Evolutionary conservation across 1,140 invertebrate species (phyloP).

Genomic region (Drosophila arawakana): DNA sequence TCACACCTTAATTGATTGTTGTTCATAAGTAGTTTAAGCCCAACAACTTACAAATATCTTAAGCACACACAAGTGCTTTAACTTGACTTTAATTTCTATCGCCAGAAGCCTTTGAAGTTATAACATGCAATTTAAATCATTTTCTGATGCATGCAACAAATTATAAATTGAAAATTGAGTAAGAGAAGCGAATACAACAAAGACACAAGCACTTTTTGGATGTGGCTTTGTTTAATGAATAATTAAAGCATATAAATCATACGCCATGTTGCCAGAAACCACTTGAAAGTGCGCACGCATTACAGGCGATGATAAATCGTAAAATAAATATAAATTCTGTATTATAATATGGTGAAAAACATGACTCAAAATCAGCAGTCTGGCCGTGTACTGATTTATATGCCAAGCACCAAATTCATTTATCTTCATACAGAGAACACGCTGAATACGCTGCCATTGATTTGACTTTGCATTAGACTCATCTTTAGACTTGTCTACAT

Average conservation of each 20-base stretch:
- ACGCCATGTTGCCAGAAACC: conserved; percentile 63
- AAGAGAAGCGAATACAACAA: conserved; percentile 4
- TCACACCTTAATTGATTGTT: conserved; percentile 8
- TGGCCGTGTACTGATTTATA: conserved; percentile 67
- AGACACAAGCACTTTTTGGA: conserved; percentile 5
- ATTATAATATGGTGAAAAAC: conserved; percentile 62
- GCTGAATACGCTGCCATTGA: conserved; percentile 35
- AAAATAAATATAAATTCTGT: conserved; percentile 66
- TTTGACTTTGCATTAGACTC: conserved; percentile 58
- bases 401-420: conserved; percentile 79
- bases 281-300: conserved; percentile 67
- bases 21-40: not conserved
- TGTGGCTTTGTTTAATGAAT: conserved; percentile 65
- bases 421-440: conserved; percentile 60
- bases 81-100: conserved; percentile 1
- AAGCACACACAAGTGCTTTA: not conserved
- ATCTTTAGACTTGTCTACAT: conserved; percentile 21
- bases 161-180: conserved; percentile 1
- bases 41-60: not conserved
- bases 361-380: conserved; percentile 60
- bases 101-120: conserved; percentile 2
- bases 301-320: conserved; percentile 33
- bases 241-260: conserved; percentile 79
- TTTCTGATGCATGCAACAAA: not conserved
- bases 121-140: conserved; percentile 1